These are phyloP conservation scores for Cardinalis cardinalis DNA, from an alignment of 2,113 vertebrate species.

Conservation along the genomic window DNA sequence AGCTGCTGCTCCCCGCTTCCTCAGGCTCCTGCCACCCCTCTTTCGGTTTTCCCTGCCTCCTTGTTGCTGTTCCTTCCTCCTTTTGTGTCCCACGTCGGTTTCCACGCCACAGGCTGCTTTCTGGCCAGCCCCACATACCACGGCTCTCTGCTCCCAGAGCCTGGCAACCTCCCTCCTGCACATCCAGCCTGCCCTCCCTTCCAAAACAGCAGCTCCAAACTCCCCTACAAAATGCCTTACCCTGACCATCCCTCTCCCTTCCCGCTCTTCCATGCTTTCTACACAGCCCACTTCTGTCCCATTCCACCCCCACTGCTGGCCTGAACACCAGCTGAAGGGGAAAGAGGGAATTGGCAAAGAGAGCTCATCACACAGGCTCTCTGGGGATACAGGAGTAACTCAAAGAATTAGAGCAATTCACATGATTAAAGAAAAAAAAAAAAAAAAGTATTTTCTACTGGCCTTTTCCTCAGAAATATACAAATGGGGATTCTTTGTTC, in stretches of 20 bases:
- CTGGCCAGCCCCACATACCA: constrained; percentile 36
- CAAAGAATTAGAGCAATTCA: not conserved
- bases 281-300: not conserved
- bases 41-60: not conserved
- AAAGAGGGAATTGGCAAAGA: not conserved
- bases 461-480: not conserved
- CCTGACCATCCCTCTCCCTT: not conserved
- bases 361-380: not conserved
- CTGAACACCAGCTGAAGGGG: not conserved
- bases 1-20: not conserved
- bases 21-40: not conserved
- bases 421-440: not conserved
- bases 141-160: not conserved
- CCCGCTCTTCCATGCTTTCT: not conserved
- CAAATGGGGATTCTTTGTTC: not conserved
- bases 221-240: not conserved
- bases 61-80: constrained; percentile 5
- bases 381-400: not conserved
- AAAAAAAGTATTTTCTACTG: not conserved
- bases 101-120: not conserved
- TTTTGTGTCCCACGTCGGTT: not conserved
- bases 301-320: not conserved
- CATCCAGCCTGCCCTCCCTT: not conserved
- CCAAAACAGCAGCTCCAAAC: not conserved
- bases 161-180: constrained; percentile 26